These are phyloP conservation scores for Lutjanus campechanus DNA, from an alignment of 2,797 vertebrate genomes.

Conservation along the genomic window DNA sequence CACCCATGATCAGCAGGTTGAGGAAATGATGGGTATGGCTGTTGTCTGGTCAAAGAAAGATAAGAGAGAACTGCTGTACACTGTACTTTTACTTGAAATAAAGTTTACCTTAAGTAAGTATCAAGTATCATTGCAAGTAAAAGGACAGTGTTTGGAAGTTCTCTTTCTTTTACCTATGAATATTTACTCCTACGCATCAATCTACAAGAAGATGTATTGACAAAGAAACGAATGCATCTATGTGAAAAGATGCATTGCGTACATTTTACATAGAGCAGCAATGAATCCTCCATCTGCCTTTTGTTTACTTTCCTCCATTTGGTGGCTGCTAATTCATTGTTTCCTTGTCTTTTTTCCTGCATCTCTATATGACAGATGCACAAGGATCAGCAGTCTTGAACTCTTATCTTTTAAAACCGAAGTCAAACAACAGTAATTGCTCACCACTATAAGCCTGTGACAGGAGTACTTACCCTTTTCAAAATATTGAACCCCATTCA, in stretches of 20 bases:
- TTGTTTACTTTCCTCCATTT: slow-evolving; percentile 24
- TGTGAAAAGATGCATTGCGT: slow-evolving; percentile 24
- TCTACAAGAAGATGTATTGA: neutral
- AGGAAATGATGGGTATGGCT: slow-evolving; percentile 19
- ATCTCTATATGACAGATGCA: neutral
- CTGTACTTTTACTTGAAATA: no score
- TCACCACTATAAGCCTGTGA: neutral
- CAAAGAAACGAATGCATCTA: slow-evolving; percentile 23
- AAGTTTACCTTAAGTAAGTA: no score
- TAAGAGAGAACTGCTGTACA: no score
- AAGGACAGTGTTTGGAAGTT: no score
- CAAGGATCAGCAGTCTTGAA: neutral
- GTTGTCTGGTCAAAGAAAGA: slow-evolving; percentile 14
- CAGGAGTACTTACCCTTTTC: neutral
- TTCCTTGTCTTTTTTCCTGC: neutral
- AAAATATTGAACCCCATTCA: neutral
- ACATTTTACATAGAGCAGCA: slow-evolving; percentile 10
- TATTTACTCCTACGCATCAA: no score
- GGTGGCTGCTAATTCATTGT: neutral
- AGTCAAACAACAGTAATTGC: slow-evolving; percentile 18
- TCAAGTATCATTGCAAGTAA: no score
- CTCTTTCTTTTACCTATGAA: no score
- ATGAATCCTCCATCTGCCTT: slow-evolving; percentile 28
- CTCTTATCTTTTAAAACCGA: slow-evolving; percentile 2
- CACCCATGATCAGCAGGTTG: slow-evolving; percentile 1